Evolutionary conservation across 2,797 vertebrate species (phyloP).

Genomic region (Megalops cyprinoides): DNA sequence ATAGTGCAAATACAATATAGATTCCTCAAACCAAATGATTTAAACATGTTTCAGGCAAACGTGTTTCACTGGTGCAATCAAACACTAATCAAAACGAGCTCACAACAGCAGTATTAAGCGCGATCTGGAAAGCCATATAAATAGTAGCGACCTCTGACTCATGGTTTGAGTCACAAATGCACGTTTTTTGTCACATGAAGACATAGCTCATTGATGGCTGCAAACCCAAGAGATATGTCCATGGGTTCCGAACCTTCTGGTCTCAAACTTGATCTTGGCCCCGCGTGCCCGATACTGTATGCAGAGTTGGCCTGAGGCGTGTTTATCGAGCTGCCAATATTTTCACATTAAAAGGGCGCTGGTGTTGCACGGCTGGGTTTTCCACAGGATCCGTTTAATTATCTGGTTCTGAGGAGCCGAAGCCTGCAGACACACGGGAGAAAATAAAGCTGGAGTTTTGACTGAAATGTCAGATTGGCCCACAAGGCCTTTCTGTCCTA

Average conservation of each 20-base stretch:
- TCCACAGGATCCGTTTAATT: slow-evolving; percentile 20
- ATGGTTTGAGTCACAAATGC: background rate
- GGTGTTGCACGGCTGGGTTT: slow-evolving; percentile 8
- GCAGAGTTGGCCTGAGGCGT: background rate
- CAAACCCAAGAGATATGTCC: background rate
- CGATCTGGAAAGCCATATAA: background rate
- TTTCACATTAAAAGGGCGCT: slow-evolving; percentile 6
- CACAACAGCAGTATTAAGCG: background rate
- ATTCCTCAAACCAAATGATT: no score
- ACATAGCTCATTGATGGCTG: background rate
- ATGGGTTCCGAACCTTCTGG: background rate
- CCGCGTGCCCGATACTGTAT: background rate
- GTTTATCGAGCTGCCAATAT: background rate
- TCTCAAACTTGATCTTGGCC: background rate
- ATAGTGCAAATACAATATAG: no score
- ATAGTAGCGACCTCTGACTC: background rate
- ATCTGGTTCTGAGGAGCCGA: slow-evolving; percentile 11
- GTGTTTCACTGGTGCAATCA: no score
- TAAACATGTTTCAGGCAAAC: no score
- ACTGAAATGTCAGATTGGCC: slow-evolving; percentile 26
- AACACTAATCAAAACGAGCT: no score
- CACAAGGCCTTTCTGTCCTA: slow-evolving; percentile 26
- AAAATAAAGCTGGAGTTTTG: slow-evolving; percentile 25
- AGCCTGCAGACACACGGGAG: slow-evolving; percentile 20
- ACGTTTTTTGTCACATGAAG: background rate